Conservation (phyloP, 2,888 invertebrate species). For the Archips xylosteana region DNA sequence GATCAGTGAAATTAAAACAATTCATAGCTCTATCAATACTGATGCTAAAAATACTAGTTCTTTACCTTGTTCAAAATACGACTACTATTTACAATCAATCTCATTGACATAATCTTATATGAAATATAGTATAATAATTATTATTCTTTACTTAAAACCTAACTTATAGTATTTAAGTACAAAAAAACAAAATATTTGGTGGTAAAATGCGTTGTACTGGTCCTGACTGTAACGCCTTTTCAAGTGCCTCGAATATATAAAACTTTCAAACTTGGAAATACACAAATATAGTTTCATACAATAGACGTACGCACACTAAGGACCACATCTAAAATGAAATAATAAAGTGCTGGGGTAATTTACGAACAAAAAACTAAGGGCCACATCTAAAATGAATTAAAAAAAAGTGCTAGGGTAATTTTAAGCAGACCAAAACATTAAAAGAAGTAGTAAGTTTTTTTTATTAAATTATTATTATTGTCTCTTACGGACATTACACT, state of each 20-base stretch:
- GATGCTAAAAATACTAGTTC: too few species aligned
- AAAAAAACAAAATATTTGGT: conserved; percentile 59
- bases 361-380: background rate
- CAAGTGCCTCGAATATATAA: background rate
- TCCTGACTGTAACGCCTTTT: background rate
- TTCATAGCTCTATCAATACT: too few species aligned
- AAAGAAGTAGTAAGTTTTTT: background rate
- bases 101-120: conserved; percentile 18
- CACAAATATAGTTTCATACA: too few species aligned
- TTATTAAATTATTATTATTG: background rate
- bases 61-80: background rate
- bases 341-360: background rate
- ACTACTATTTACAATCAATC: conserved; percentile 47
- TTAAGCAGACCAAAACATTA: background rate
- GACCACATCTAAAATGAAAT: background rate
- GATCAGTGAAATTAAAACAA: too few species aligned
- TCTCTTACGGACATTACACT: too few species aligned
- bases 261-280: background rate
- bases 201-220: conserved; percentile 56
- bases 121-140: conserved; percentile 35
- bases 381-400: background rate
- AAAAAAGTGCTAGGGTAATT: background rate
- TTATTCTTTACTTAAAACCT: conserved; percentile 49
- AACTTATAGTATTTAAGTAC: conserved; percentile 66
- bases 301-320: background rate